phyloP scores from a whole-genome alignment of 2,888 invertebrate genomes.

The Agrotis segetum region DNA sequence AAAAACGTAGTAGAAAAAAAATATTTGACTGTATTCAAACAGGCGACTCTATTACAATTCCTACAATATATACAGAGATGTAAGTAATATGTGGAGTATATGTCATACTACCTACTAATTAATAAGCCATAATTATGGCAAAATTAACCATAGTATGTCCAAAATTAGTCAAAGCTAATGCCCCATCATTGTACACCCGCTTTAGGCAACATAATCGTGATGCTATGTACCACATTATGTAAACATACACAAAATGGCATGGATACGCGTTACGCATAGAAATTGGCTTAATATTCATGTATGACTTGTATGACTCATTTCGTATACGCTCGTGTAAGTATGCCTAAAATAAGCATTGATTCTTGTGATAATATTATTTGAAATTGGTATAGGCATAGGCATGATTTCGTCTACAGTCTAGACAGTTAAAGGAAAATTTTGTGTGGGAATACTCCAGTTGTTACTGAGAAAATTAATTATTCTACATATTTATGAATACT shows the following conservation, averaged over 20 bases:
- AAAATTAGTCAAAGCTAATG: conserved; percentile 12
- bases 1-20: too few relatives aligned
- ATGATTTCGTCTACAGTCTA: conserved; percentile 60
- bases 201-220: conserved; percentile 17
- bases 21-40: too few relatives aligned
- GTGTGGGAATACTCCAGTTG: neutral
- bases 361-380: conserved; percentile 65
- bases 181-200: neutral
- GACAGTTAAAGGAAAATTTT: neutral
- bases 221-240: conserved; percentile 20
- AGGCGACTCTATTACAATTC: too few relatives aligned
- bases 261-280: conserved; percentile 54
- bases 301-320: conserved; percentile 45
- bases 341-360: conserved; percentile 61
- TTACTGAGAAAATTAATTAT: neutral
- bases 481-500: neutral
- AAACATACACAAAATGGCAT: conserved; percentile 48
- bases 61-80: too few relatives aligned
- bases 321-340: conserved; percentile 52
- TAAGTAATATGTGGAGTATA: too few relatives aligned
- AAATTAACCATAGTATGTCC: neutral
- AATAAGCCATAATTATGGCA: conserved; percentile 5
- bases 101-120: neutral
- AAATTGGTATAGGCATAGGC: conserved; percentile 43
- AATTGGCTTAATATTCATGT: conserved; percentile 49